A percentile compares a stretch with the other conserved stretches of the same genome.
Conservation (phyloP, 1,140 invertebrate genomes). For the Leptinotarsa defecta region DNA sequence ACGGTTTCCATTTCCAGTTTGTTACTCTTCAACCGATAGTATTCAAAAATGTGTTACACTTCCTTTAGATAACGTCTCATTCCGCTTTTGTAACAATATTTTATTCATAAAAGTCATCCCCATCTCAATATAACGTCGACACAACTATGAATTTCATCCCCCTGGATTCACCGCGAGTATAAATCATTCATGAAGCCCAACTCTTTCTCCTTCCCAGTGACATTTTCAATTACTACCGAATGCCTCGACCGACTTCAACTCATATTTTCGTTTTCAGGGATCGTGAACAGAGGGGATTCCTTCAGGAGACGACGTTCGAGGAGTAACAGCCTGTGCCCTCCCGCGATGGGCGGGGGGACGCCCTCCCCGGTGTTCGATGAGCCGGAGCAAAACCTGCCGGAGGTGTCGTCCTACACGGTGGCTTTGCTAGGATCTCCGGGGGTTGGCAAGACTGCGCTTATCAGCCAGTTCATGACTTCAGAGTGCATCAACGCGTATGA, state of each 20-base stretch:
- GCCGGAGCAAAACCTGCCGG: constrained; percentile 48
- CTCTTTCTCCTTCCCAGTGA: not conserved
- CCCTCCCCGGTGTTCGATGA: constrained; percentile 53
- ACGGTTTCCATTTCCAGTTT: too few species aligned
- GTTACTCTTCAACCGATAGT: too few species aligned
- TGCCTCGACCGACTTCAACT: not conserved
- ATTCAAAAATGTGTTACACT: too few species aligned
- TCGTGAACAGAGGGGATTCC: constrained; percentile 88
- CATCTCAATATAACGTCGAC: not conserved
- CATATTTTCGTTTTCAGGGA: constrained; percentile 63
- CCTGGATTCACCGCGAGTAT: not conserved
- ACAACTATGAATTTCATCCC: not conserved
- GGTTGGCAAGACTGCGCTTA: constrained; percentile 88
- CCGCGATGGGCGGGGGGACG: constrained; percentile 41
- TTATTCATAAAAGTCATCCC: too few species aligned
- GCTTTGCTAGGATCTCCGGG: constrained; percentile 83
- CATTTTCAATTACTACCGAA: not conserved
- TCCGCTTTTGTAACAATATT: too few species aligned
- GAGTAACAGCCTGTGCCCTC: constrained; percentile 71
- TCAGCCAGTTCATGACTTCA: constrained; percentile 92
- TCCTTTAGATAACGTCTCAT: too few species aligned
- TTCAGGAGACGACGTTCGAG: constrained; percentile 78
- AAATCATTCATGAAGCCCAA: too few species aligned
- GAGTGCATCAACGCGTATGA: constrained; percentile 94
- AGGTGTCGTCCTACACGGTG: constrained; percentile 69